Evolutionary conservation across 2,797 vertebrate species (phyloP), one percentile per base, ranked within the genome.

Genomic region (Myripristis murdjan): DNA sequence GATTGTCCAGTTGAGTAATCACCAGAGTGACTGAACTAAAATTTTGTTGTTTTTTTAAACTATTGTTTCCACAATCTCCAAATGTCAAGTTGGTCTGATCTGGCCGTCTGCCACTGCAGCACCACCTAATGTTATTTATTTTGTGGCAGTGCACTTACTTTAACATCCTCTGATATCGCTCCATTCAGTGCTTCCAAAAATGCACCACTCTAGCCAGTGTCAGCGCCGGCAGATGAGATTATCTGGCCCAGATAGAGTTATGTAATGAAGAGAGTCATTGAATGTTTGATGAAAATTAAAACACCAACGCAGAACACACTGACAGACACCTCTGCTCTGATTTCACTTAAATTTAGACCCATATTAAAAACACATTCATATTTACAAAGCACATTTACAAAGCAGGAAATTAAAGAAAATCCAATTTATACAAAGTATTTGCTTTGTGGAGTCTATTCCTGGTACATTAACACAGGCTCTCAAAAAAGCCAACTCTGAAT

Each of bases 71-170:
- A 49, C 20, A 64, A 24, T 70, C 12, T 56, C 64, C 11, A 24
- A 53, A 9, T 56, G 44, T 26, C 8, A 24, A 47, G 9, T n/a
- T 55, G 51, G 52, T 18, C 33, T 16, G 3, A 46, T 44, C 43
- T 52, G 61, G 48, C 51, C 11, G 46, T 54, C 48, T 67, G 65
- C 41, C 31, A 43, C 20, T 9, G 26, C 49, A 54, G 24, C 16
- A 10, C 63, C 5, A 62, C 64, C 59, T 75, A 18, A 43, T 69
- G 55, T 48, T 60, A 62, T 70, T 70, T 61, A 41, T 20, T 48
- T 67, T 56, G 26, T 53, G n/a, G 26, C 14, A 18, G 48, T n/a
- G n/a, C 44, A 31, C 33, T 69, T 61, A 28, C 58, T 48, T 55
- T 11, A 43, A 52, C 23, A 33, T 66, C 14, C 31, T 64, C 24